phyloP scores from a whole-genome alignment of 2,113 vertebrate species.

The Panthera tigris region DNA sequence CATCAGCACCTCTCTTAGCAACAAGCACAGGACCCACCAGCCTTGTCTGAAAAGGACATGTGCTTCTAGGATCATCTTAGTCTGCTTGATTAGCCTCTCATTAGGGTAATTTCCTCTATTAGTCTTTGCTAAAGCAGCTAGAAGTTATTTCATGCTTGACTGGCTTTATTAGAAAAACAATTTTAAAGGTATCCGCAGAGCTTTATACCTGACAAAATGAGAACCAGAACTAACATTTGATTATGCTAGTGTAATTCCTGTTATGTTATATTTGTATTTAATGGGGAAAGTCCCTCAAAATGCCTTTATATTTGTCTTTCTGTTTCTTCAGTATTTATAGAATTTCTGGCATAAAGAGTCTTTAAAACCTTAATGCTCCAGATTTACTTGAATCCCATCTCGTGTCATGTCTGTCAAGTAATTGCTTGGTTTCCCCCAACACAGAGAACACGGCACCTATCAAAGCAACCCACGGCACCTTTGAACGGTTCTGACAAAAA shows the following conservation, averaged over 20 bases:
- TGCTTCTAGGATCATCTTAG: neutral
- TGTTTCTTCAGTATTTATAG: constrained; percentile 25
- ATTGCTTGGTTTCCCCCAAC: neutral
- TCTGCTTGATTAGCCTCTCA: constrained; percentile 31
- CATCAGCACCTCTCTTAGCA: neutral
- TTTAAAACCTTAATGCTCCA: neutral
- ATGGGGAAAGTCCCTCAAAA: neutral
- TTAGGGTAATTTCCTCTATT: constrained; percentile 66
- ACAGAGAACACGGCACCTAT: neutral
- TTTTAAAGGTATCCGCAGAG: constrained; percentile 47
- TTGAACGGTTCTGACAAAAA: neutral
- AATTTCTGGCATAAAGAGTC: neutral
- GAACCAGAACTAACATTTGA: constrained; percentile 57
- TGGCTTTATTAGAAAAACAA: constrained; percentile 61
- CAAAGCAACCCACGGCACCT: neutral
- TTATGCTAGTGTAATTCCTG: constrained; percentile 44
- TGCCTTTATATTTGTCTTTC: constrained; percentile 20
- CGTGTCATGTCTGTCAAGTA: neutral
- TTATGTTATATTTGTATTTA: constrained; percentile 46
- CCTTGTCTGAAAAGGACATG: neutral
- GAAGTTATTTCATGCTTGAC: constrained; percentile 60
- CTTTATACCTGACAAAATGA: constrained; percentile 62
- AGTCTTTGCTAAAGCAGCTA: constrained; percentile 44
- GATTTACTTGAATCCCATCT: neutral
- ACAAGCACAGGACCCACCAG: neutral